Evolutionary conservation across 2,113 vertebrate genomes (phyloP).

Genomic region (Mus pahari): DNA sequence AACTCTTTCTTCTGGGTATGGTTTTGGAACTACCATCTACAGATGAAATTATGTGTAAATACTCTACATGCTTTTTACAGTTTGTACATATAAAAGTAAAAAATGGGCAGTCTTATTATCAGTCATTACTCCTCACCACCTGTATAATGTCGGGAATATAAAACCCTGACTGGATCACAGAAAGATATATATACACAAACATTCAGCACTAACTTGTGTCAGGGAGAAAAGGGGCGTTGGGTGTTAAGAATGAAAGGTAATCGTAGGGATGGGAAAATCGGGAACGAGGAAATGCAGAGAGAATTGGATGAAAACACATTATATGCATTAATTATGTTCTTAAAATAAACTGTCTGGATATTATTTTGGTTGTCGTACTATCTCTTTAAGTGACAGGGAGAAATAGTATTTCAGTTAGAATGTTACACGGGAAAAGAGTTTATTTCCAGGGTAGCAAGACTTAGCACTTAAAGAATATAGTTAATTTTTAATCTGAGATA

Average conservation of each 20-base stretch:
- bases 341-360: not conserved
- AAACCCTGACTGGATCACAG: accelerated
- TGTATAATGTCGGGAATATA: accelerated
- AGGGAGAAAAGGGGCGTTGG: not conserved
- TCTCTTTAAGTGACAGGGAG: not conserved
- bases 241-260: not conserved
- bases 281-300: not conserved
- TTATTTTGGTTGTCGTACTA: not conserved
- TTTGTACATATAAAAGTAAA: not conserved
- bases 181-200: not conserved
- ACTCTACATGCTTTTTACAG: too few relatives aligned
- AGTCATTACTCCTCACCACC: accelerated
- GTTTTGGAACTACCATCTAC: not conserved
- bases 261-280: too few relatives aligned
- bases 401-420: not conserved
- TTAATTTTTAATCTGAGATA: not conserved
- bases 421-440: not conserved
- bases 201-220: too few relatives aligned
- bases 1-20: not conserved
- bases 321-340: not conserved
- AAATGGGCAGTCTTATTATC: not conserved
- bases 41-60: not conserved
- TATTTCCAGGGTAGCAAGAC: too few relatives aligned
- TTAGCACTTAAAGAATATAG: not conserved
- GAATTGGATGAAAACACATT: not conserved